A percentile compares a stretch with the other conserved stretches of the same genome.
Conservation (phyloP, 2,113 vertebrate genomes). For the Albula glossodonta region DNA sequence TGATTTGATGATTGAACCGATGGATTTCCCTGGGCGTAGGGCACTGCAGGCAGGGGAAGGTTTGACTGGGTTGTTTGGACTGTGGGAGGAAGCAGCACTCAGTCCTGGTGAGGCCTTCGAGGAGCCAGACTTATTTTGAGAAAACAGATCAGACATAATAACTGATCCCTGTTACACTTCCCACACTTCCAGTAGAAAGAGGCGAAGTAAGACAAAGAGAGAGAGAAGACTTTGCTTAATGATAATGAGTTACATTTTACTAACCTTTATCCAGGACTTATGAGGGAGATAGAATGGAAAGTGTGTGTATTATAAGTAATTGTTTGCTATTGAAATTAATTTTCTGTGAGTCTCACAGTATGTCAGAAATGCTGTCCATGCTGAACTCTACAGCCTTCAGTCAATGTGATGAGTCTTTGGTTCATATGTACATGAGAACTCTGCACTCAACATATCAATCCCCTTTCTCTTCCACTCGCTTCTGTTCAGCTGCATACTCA, state of each 20-base stretch:
- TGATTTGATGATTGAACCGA: constrained; percentile 91
- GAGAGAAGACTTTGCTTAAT: neutral
- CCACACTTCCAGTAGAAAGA: constrained; percentile 10
- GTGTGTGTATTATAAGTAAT: constrained; percentile 62
- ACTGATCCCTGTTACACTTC: constrained; percentile 57
- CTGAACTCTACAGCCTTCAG: constrained; percentile 85
- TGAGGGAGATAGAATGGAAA: constrained; percentile 52
- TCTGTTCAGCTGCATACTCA: neutral
- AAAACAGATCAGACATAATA: constrained; percentile 86
- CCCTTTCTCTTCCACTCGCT: neutral
- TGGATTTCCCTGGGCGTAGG: constrained; percentile 88
- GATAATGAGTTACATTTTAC: no score
- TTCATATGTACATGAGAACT: constrained; percentile 70
- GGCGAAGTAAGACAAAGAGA: neutral
- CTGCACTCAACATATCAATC: neutral
- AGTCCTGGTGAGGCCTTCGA: constrained; percentile 83
- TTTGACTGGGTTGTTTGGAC: constrained; percentile 53
- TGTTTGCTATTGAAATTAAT: constrained; percentile 84
- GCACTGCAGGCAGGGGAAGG: constrained; percentile 77
- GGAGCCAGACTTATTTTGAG: constrained; percentile 86
- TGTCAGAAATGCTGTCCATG: constrained; percentile 80
- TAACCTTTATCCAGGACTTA: no score
- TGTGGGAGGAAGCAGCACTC: constrained; percentile 79
- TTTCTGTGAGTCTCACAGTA: constrained; percentile 85
- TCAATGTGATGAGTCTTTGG: constrained; percentile 78